Evolutionary conservation across 2,888 invertebrate species (phyloP).

Genomic region (Oasisia sp.): DNA sequence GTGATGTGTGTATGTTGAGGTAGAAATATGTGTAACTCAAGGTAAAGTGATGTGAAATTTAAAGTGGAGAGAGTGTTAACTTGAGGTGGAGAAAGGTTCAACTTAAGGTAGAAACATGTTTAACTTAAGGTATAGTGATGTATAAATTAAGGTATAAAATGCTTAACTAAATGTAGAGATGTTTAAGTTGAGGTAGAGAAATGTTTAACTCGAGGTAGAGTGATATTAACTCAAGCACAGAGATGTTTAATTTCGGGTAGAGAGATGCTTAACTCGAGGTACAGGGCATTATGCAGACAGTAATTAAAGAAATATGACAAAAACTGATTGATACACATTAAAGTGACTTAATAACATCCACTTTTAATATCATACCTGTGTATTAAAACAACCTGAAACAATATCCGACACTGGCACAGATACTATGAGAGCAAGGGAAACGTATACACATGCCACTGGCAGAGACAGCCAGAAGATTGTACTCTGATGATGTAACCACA

Average conservation of each 20-base stretch:
- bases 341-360: conserved; percentile 3
- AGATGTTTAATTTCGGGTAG: neutral
- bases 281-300: neutral
- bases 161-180: too few species aligned
- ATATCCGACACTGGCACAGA: neutral
- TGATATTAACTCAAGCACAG: neutral
- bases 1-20: too few species aligned
- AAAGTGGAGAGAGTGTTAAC: too few species aligned
- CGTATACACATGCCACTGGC: neutral
- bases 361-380: neutral
- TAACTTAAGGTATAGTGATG: too few species aligned
- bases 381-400: conserved; percentile 17
- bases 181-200: too few species aligned
- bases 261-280: neutral
- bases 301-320: neutral
- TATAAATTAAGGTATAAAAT: too few species aligned
- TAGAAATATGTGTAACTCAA: too few species aligned
- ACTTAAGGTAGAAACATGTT: too few species aligned
- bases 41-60: too few species aligned
- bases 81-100: too few species aligned
- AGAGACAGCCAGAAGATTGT: neutral
- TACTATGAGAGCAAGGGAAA: neutral
- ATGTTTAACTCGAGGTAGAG: too few species aligned
- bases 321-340: neutral
- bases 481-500: neutral